These are phyloP conservation scores for Epistrophella euchroma DNA, from an alignment of 2,888 invertebrate genomes.

Conservation along the genomic window DNA sequence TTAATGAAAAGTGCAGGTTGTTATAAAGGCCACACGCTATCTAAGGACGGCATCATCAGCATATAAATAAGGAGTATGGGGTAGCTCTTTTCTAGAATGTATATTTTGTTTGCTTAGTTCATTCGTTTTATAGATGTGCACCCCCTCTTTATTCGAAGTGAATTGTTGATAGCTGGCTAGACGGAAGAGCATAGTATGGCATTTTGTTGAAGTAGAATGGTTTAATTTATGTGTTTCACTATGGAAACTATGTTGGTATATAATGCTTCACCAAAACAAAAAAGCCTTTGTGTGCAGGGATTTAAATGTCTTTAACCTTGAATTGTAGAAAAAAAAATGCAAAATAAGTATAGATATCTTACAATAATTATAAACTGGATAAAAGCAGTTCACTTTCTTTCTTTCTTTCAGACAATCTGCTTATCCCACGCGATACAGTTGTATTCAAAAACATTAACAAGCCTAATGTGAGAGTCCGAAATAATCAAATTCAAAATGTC, in stretches of 20 bases:
- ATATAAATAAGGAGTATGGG: constrained; percentile 28
- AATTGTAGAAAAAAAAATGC: constrained; percentile 42
- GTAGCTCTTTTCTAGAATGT: neutral
- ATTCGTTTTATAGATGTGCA: constrained; percentile 27
- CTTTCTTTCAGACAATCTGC: constrained; percentile 70
- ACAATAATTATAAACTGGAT: neutral
- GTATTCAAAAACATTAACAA: constrained; percentile 37
- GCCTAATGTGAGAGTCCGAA: constrained; percentile 64
- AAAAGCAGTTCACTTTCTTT: constrained; percentile 29
- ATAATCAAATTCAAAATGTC: constrained; percentile 60
- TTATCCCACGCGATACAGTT: constrained; percentile 62
- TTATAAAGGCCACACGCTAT: constrained; percentile 53
- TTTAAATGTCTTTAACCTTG: constrained; percentile 69
- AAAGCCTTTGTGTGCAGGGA: constrained; percentile 10
- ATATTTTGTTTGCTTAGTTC: constrained; percentile 31
- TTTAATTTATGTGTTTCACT: constrained; percentile 55
- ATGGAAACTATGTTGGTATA: constrained; percentile 44
- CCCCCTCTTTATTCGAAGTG: constrained; percentile 2
- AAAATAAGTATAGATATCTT: neutral
- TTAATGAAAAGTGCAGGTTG: constrained; percentile 56
- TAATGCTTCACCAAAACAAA: constrained; percentile 36
- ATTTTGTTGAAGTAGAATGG: constrained; percentile 40
- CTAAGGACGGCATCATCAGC: constrained; percentile 62
- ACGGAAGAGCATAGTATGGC: constrained; percentile 52
- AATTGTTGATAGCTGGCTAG: constrained; percentile 68